A percentile compares a stretch with the other conserved stretches of the same genome.
phyloP scores from a whole-genome alignment of 2,113 vertebrate genomes.

The Tricholaema leucomelas region DNA sequence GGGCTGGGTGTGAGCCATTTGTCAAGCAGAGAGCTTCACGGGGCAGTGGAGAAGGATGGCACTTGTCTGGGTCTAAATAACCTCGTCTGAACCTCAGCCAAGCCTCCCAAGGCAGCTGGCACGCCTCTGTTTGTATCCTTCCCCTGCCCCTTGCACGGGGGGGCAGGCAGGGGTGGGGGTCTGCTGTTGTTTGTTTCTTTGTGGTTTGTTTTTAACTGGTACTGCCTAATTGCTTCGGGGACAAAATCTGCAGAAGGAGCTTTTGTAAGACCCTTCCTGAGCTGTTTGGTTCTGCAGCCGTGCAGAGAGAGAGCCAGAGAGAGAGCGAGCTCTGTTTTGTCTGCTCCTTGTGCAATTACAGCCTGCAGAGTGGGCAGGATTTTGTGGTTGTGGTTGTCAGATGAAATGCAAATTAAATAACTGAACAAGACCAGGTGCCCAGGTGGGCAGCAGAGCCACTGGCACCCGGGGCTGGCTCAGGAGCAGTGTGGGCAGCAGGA shows the following conservation, averaged over 20 bases:
- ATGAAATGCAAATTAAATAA: constrained; percentile 34
- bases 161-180: neutral
- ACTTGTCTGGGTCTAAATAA: neutral
- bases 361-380: neutral
- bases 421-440: too few relatives aligned
- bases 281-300: neutral
- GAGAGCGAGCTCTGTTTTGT: constrained; percentile 10
- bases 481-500: too few relatives aligned
- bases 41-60: neutral
- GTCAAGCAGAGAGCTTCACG: neutral
- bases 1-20: neutral
- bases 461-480: too few relatives aligned
- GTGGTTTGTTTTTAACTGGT: neutral
- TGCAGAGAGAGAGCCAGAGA: too few relatives aligned
- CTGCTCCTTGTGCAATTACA: neutral
- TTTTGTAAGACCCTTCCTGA: neutral
- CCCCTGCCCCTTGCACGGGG: neutral
- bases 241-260: neutral
- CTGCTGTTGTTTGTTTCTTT: neutral
- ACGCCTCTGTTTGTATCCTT: neutral
- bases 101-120: neutral
- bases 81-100: neutral
- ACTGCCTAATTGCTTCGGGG: neutral
- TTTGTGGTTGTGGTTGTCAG: neutral
- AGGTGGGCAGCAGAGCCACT: too few relatives aligned